Conservation (phyloP, 1,140 invertebrate genomes). For the Drosophila nebulosa region DNA sequence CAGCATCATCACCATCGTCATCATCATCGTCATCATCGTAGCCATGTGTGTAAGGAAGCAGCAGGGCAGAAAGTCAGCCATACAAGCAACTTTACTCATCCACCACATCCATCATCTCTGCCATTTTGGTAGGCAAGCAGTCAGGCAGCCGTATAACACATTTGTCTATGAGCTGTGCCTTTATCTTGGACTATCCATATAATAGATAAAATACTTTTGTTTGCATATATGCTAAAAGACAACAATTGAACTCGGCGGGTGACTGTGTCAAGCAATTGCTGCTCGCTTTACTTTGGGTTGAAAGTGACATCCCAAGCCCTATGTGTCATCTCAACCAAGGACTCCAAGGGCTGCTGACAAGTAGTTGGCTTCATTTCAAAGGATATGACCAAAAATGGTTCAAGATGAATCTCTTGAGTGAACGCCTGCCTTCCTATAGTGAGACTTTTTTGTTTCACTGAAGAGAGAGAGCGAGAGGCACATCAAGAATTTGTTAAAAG, state of each 20-base stretch:
- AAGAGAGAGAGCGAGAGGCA: not conserved
- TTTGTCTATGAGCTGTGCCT: not conserved
- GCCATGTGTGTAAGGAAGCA: not conserved
- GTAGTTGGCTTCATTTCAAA: conserved; percentile 66
- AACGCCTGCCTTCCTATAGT: not conserved
- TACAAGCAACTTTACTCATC: conserved; percentile 1
- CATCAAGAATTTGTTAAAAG: not conserved
- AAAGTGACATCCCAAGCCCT: conserved; percentile 6
- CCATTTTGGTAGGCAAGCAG: conserved; percentile 1
- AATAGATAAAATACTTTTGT: conserved; percentile 45
- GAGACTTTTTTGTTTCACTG: conserved; percentile 3
- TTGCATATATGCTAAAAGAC: conserved; percentile 30
- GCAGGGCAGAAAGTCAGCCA: conserved; percentile 9
- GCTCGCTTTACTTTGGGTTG: conserved; percentile 30
- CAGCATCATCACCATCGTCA: not conserved
- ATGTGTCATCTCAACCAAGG: conserved; percentile 8
- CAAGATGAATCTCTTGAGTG: conserved; percentile 34
- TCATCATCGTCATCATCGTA: not conserved
- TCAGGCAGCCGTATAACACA: not conserved
- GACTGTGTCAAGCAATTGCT: conserved; percentile 25
- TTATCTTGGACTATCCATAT: not conserved
- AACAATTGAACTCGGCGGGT: conserved; percentile 6
- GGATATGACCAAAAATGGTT: conserved; percentile 45
- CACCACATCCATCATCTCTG: not conserved
- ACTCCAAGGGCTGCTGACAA: conserved; percentile 35